A percentile compares a stretch with the other conserved stretches of the same genome.
These are phyloP conservation scores for Hippocampus barbouri DNA, from an alignment of 2,113 vertebrate species.

Conservation along the genomic window DNA sequence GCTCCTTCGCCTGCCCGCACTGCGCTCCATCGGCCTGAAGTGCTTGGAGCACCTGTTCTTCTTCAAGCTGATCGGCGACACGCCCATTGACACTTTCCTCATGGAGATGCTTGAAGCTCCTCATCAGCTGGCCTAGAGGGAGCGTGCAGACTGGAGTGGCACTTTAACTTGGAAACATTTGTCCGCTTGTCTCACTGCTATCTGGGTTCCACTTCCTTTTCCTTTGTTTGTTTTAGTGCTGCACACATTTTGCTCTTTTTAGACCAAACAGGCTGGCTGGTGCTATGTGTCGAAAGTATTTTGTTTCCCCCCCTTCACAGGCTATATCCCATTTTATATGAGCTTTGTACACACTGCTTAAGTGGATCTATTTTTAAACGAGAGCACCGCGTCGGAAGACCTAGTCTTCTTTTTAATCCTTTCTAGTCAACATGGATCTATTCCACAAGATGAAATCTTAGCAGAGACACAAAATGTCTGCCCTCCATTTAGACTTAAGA, in stretches of 20 bases:
- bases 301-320: conserved; percentile 59
- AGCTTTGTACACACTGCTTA: conserved; percentile 68
- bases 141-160: conserved; percentile 63
- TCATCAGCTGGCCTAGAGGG: conserved; percentile 81
- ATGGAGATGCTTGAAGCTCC: conserved; percentile 95
- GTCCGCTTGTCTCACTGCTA: conserved; percentile 74
- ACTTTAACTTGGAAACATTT: conserved; percentile 76
- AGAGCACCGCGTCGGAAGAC: conserved; percentile 47
- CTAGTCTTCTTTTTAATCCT: conserved; percentile 39
- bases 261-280: conserved; percentile 74
- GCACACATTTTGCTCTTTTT: conserved; percentile 69
- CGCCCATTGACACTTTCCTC: conserved; percentile 91
- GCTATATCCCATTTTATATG: conserved; percentile 73
- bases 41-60: conserved; percentile 93
- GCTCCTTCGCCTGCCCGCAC: conserved; percentile 83
- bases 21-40: conserved; percentile 87
- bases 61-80: conserved; percentile 92
- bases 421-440: conserved; percentile 29
- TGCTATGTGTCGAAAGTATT: conserved; percentile 71
- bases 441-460: conserved; percentile 34
- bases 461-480: conserved; percentile 20
- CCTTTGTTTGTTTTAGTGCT: conserved; percentile 51
- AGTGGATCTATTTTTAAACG: conserved; percentile 53
- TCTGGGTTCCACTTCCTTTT: conserved; percentile 56
- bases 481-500: conserved; percentile 49